A percentile compares a stretch with the other conserved stretches of the same genome.
Evolutionary conservation across 2,113 vertebrate genomes (phyloP).

Genomic region (Gavialis gangeticus): DNA sequence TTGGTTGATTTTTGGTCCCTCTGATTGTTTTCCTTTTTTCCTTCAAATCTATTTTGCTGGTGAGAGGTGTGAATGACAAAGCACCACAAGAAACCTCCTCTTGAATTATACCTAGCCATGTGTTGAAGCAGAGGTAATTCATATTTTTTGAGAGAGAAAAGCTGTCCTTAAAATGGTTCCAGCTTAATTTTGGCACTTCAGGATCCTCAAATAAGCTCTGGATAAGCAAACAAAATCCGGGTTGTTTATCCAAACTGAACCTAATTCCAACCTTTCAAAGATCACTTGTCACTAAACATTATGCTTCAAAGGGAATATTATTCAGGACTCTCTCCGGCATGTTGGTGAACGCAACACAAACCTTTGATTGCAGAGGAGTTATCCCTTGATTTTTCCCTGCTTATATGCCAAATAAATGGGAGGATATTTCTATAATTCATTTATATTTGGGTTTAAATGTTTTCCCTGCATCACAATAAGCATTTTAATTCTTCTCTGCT

Average conservation of each 20-base stretch:
- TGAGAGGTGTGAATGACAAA: not conserved
- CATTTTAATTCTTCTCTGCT: not conserved
- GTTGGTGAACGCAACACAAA: not conserved
- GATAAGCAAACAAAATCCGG: not conserved
- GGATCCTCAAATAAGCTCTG: not conserved
- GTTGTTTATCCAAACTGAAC: not conserved
- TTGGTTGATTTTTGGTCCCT: not conserved
- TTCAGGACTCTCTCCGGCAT: not conserved
- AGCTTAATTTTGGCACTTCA: fast-evolving
- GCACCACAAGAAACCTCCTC: not conserved
- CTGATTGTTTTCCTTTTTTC: not conserved
- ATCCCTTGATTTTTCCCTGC: not conserved
- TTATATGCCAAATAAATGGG: not conserved
- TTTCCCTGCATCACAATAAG: slow-evolving; percentile 2
- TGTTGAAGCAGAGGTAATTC: not conserved
- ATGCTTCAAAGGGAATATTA: not conserved
- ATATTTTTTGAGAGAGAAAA: not conserved
- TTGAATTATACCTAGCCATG: not conserved
- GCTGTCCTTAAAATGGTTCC: not conserved
- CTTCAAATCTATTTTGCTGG: not conserved
- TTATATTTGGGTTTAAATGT: not conserved
- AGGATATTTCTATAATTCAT: not conserved
- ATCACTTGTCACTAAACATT: not conserved
- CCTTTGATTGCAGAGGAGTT: not conserved
- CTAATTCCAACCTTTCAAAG: not conserved